Base-by-base conservation (phyloP, 2,888 invertebrate species). In the Ischnus inquisitorius region DNA sequence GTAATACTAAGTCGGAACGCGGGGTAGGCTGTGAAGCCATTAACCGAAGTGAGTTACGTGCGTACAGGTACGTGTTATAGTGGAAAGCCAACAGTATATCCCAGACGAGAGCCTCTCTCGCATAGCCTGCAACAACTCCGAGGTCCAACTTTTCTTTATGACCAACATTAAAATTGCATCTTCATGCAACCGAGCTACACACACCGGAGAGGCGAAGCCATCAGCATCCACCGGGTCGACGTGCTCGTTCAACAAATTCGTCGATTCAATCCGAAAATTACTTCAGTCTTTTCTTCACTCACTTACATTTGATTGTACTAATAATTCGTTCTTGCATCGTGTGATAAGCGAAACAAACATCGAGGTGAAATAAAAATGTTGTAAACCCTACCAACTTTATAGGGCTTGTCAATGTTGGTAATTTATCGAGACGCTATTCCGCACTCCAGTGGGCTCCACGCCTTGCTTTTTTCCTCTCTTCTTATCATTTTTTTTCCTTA, bases 21-120 rank as follows among this genome's bases (percentile, higher is more conserved):
- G 60, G 65, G 22, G 65, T 46, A 65, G 69, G 39, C 25, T 48
- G 64, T 28, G 57, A 54, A 60, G 82, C 82, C 82, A 82, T 82
- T 82, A 82, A 77, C 76, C 76, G 71, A 57, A 67, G 76, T 82
- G 82, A 82, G 82, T 82, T 82, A 82, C 71, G 82, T 72, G 77
- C 74, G 72, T 78, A 68, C 78, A 74, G 78, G 82, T 82, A 74
- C 72, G 78, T 74, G 82, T 60, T 82, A 43, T 34, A 51, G 78
- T 14, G 10, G 54, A 54, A 82, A 62, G 60, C 67, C 48, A 6
- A 19, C 28, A 22, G 54, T 54, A 25, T 43, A 12, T 67, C 46
- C 46, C n/a, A 19, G 28, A 25, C 28, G 43, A 22, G 72, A 25
- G 57, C n/a, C 65, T 57, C 57, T 43, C 65, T 57, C 43, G 6